Conservation (phyloP, 1,140 invertebrate species). For the Panagrolaimus sp. region DNA sequence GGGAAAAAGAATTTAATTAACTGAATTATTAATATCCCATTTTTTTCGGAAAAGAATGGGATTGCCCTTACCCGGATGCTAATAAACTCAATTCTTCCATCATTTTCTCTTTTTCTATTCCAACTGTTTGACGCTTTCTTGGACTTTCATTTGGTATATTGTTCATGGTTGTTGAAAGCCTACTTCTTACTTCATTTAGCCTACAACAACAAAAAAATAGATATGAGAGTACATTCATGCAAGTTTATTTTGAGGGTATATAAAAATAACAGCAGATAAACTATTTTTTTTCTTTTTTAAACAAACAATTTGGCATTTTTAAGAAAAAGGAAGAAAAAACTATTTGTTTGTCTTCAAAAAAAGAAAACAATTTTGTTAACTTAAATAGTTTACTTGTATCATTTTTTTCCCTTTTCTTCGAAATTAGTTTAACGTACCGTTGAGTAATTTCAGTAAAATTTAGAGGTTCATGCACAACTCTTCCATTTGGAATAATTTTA, state of each 20-base stretch:
- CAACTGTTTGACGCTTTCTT: slow-evolving; percentile 22
- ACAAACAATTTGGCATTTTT: no score
- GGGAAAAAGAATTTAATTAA: not conserved
- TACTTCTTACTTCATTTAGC: not conserved
- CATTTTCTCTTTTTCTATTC: slow-evolving; percentile 15
- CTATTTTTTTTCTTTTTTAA: no score
- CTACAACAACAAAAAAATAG: not conserved
- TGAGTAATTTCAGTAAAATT: not conserved
- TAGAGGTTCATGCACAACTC: not conserved
- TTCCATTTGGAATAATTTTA: not conserved
- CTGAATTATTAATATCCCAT: no score
- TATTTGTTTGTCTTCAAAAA: no score
- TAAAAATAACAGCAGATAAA: no score
- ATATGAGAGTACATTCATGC: no score
- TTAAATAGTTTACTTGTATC: no score
- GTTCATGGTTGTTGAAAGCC: slow-evolving; percentile 10
- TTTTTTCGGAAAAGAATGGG: no score
- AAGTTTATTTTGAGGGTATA: no score
- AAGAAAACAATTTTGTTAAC: no score
- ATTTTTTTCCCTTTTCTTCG: not conserved
- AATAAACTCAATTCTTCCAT: slow-evolving; percentile 19
- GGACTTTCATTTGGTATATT: slow-evolving; percentile 28
- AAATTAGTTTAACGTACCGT: not conserved
- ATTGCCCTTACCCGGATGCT: slow-evolving; percentile 16
- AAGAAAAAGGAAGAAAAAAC: no score